These are phyloP conservation scores for Elgaria multicarinata DNA, from an alignment of 2,113 vertebrate species.

Conservation along the genomic window DNA sequence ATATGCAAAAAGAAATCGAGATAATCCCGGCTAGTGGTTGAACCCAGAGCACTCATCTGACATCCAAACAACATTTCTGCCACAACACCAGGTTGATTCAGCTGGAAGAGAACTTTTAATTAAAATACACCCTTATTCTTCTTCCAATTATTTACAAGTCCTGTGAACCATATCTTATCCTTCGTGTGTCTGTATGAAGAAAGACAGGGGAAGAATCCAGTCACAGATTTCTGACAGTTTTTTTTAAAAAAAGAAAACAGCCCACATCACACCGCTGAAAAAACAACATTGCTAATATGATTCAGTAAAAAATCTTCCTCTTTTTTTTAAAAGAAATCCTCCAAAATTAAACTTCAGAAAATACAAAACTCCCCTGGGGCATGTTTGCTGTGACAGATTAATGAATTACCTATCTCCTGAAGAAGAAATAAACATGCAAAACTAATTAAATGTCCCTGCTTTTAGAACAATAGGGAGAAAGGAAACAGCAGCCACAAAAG, in stretches of 20 bases:
- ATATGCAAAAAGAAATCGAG: slow-evolving; percentile 1
- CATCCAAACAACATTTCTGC: neutral
- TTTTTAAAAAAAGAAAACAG: slow-evolving; percentile 11
- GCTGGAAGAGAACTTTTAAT: slow-evolving; percentile 23
- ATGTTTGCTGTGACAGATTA: slow-evolving; percentile 51
- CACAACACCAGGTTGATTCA: neutral
- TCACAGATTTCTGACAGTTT: slow-evolving; percentile 3
- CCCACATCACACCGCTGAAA: neutral
- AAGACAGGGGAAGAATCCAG: slow-evolving; percentile 45
- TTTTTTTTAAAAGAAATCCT: neutral
- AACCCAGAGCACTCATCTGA: neutral
- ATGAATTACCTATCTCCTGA: slow-evolving; percentile 48
- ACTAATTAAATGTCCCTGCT: slow-evolving; percentile 38
- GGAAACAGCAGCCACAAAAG: slow-evolving; percentile 41
- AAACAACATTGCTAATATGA: slow-evolving; percentile 23
- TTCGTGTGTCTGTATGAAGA: slow-evolving; percentile 19
- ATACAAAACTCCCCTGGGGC: slow-evolving; percentile 2
- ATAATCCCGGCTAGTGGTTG: neutral
- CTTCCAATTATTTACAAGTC: slow-evolving; percentile 30
- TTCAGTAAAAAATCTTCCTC: slow-evolving; percentile 44
- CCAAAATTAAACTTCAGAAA: slow-evolving; percentile 34
- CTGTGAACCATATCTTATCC: slow-evolving; percentile 11
- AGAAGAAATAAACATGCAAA: slow-evolving; percentile 62
- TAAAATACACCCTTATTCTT: slow-evolving; percentile 23
- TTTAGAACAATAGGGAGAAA: slow-evolving; percentile 47